Base-by-base conservation (phyloP, 2,797 vertebrate genomes). In the Intellagama lesueurii region DNA sequence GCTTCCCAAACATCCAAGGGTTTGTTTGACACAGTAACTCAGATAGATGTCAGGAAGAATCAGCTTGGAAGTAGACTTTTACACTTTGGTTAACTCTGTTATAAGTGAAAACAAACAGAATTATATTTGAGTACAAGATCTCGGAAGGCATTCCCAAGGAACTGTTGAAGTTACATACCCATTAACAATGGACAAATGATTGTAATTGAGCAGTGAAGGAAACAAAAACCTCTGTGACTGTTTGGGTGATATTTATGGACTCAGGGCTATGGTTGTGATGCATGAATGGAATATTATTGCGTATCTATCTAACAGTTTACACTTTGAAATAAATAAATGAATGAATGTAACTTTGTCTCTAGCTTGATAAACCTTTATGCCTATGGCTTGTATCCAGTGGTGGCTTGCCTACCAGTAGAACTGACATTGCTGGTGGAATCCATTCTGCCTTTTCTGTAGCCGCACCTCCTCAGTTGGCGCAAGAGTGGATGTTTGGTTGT, bases 1-100 rank as follows among this genome's bases (percentile, higher is more conserved):
- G 40, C 26, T 32, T 83, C 91, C 66, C 28, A 84, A 0, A 0
- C 84, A 77, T 47, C 64, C 0, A 0, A 64, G 80, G 40, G 87
- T n/a, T 68, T 87, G 16, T 22, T 66, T 66, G 64, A 66, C 64
- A 19, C 64, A 66, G 64, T 19, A 66, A 19, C 64, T 40, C 40
- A 40, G 40, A 22, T 66, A 6, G 28, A 70, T 9, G n/a, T 52
- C 22, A 12, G 56, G n/a, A 1, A 12, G 2, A 75, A 24, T 19
- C 35, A 87, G 4, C n/a, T 60, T 73, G 32, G 30, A 84, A 22
- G 17, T 28, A 52, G 16, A 7, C 49, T 56, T n/a, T 56, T 30
- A 32, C 49, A 80, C 78, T 52, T 56, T 8, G 30, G 44, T 40
- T 40, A 83, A 28, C 82, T 19, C 49, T 22, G 40, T 40, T 40